Evolutionary conservation across 2,888 invertebrate species (phyloP), one percentile per base, ranked within the genome.

Genomic region (Leptogaster cylindrica): DNA sequence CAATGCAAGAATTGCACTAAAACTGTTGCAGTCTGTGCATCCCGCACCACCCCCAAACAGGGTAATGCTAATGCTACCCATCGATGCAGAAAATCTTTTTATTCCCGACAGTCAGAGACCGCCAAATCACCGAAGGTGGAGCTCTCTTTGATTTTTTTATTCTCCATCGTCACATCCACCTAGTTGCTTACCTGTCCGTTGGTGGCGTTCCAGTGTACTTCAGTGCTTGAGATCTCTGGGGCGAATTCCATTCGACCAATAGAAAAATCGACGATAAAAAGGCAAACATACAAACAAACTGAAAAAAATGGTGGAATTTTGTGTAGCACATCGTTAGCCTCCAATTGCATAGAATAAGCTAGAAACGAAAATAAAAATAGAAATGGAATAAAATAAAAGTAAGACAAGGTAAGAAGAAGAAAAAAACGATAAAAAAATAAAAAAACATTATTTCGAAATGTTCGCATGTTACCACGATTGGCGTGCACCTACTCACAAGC

Each of bases 61-160:
- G n/a, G n/a, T n/a, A n/a, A n/a, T n/a, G n/a, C n/a, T n/a, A n/a
- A n/a, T n/a, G n/a, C n/a, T n/a, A n/a, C n/a, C n/a, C n/a, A n/a
- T n/a, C n/a, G n/a, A n/a, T n/a, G n/a, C n/a, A 39, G 10, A 3
- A 39, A 10, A 39, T 3, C 39, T 25, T 51, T n/a, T 28, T 23
- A 28, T 27, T 51, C 25, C n/a, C n/a, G 48, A 3, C 4, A 50
- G n/a, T n/a, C 23, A n/a, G 16, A 2, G 31, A 51, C 25, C 25
- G n/a, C 12, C 28, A 48, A 23, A 48, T 8, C 48, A 10, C 3
- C 3, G 48, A 48, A 48, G 48, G 48, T 48, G 48, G 48, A 20
- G 48, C 23, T 48, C 25, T 18, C 48, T 20, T 48, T 3, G 48
- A 23, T 23, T 46, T 50, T 50, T 25, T 27, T 14, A 16, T 27